Base-by-base conservation (phyloP, 2,797 vertebrate species). In the Syncerus caffer region DNA sequence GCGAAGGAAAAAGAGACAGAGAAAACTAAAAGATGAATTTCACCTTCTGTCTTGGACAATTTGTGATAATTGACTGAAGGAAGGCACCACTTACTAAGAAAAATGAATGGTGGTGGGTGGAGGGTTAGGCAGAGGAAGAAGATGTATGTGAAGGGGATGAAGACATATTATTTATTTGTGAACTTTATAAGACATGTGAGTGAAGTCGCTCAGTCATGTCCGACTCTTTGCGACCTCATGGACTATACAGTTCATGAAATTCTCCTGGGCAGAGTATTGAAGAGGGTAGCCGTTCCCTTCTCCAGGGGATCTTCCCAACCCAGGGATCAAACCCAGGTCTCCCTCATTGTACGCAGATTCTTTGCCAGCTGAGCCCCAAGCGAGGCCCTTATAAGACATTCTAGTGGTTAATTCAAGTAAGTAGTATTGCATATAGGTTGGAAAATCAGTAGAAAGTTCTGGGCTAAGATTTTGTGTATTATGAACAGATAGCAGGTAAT, bases 211-310 rank as follows among this genome's bases (percentile, higher is more conserved):
- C 67, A 71, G 1, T 71, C 67, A 23, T 38, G 34, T 71, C 19
- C 0, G 0, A 23, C 10, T 38, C 67, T 38, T 38, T 71, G 34
- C 0, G 1, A 71, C 34, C 10, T 38, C 3, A 71, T 71, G 10
- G 3, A 71, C 34, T 38, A 23, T 38, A 71, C 19, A 23, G 19
- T 71, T 34, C 19, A 21, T 71, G n/a, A 38, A 71, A 71, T 71
- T 71, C 19, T 38, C 67, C 67, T 38, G 34, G 10, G 34, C 34
- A 38, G 19, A 71, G 23, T 71, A 38, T 6, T 38, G 19, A 34
- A 38, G 67, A 38, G 67, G 34, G 34, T 71, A 71, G 67, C 34
- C 5, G 0, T 71, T 38, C 34, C 34, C 5, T 38, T 71, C 34
- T 38, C 67, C 67, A 71, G 34, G 10, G 34, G 10, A 38, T 71